Evolutionary conservation across 1,140 invertebrate genomes (phyloP), one percentile per base, ranked within the genome.

Genomic region (Drosophila bifasciata): DNA sequence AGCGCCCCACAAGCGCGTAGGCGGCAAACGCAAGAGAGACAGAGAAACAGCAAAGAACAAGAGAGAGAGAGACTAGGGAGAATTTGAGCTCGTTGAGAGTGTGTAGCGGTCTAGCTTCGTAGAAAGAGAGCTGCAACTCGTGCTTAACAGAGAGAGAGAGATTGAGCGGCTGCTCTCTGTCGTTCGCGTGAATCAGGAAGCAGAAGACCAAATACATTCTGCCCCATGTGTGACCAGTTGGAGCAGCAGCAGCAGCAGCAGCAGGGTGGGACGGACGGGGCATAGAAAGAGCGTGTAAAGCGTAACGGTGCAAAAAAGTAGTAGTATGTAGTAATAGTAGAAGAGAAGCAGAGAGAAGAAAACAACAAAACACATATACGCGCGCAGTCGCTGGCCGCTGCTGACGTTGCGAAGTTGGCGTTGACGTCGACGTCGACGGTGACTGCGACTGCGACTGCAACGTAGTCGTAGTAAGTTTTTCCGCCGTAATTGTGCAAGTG

Each of bases 291-390:
- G 59, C 77, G 80, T 85, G 81, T 68, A 51, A 76, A 79, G 71
- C 80, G 81, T 76, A 88, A 86, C 64, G 69, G 75, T 70, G 58
- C 63, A 81, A 81, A 83, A 78, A 72, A 75, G 81, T 72, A 51
- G 71, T 88, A 88, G 83, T 73, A 88, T 88, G 78, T 88, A 86
- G 83, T 88, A 88, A 88, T 78, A 83, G 78, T 83, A 86, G 74
- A 61, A 51, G 39, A 50, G 46, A 75, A 69, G n/a, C 53, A 46
- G 41, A 46, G 41, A 46, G 41, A 36, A 43, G 15, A 67, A 52
- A 61, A 67, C 56, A 62, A 48, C 48, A 57, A 56, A 57, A 62
- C 39, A 55, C 50, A 19, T 21, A 46, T 21, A 49, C 52, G 46
- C 44, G 55, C 28, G 28, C 40, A 56, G 56, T 46, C 41, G 63